A percentile compares a stretch with the other conserved stretches of the same genome.
phyloP scores from a whole-genome alignment of 1,140 invertebrate species.

The Oryzaephilus surinamensis region DNA sequence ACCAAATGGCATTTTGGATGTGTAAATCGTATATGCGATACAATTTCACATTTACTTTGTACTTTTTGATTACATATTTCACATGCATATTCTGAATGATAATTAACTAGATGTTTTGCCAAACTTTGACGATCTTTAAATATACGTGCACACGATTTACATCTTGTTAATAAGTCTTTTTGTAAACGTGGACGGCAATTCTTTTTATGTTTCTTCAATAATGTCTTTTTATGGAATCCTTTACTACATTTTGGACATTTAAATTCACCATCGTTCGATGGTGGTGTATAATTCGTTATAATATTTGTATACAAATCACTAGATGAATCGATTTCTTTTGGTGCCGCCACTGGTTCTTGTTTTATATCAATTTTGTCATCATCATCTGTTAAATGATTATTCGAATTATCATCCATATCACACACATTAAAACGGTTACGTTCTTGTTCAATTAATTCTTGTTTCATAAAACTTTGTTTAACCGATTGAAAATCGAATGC shows the following conservation, averaged over 20 bases:
- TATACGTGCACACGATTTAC: constrained; percentile 45
- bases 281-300: constrained; percentile 34
- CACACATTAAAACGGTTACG: constrained; percentile 2
- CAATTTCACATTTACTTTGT: constrained; percentile 45
- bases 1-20: constrained; percentile 46
- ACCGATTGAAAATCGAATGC: constrained; percentile 26
- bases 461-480: constrained; percentile 26
- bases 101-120: constrained; percentile 45
- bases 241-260: constrained; percentile 46
- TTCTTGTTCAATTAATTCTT: constrained; percentile 20
- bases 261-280: constrained; percentile 38
- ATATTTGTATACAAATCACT: constrained; percentile 32
- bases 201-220: constrained; percentile 46
- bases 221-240: constrained; percentile 42
- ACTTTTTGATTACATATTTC: constrained; percentile 45
- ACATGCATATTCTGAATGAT: constrained; percentile 44
- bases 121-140: constrained; percentile 46
- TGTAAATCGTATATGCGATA: constrained; percentile 46
- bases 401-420: constrained; percentile 11
- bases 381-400: constrained; percentile 5
- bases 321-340: constrained; percentile 29
- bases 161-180: constrained; percentile 44
- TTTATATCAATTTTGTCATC: constrained; percentile 8
- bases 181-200: constrained; percentile 39
- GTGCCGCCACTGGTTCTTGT: constrained; percentile 9